These are phyloP conservation scores for Philereme vetulata DNA, from an alignment of 2,888 invertebrate species.

Conservation along the genomic window DNA sequence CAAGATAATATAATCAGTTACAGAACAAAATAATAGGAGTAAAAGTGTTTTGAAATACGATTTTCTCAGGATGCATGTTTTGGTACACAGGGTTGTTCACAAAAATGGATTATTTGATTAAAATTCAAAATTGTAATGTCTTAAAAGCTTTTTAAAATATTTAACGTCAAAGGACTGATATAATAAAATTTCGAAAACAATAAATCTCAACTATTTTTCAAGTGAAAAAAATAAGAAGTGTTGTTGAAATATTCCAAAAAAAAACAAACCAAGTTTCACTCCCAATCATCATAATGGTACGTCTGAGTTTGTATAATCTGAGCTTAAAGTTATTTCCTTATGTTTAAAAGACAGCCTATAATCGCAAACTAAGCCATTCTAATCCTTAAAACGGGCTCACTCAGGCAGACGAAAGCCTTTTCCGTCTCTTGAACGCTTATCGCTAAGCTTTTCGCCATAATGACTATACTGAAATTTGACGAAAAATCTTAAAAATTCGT, in stretches of 20 bases:
- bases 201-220: no score
- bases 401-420: slow-evolving; percentile 65
- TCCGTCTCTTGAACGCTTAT: slow-evolving; percentile 69
- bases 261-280: slow-evolving; percentile 18
- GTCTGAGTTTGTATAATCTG: slow-evolving; percentile 22
- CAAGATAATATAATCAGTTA: no score
- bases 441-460: slow-evolving; percentile 32
- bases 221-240: no score
- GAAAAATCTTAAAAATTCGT: slow-evolving; percentile 10
- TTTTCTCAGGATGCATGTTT: no score
- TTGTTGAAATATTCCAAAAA: slow-evolving; percentile 19
- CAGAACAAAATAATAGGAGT: no score
- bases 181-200: no score
- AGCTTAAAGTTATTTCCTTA: slow-evolving; percentile 36
- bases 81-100: no score
- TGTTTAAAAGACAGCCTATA: slow-evolving; percentile 42
- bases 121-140: no score
- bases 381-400: slow-evolving; percentile 62
- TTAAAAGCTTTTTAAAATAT: no score
- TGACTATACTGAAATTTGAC: slow-evolving; percentile 8
- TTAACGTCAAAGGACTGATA: no score
- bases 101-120: no score
- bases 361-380: slow-evolving; percentile 67
- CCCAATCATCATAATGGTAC: slow-evolving; percentile 31
- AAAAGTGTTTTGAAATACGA: no score